Evolutionary conservation across 2,797 vertebrate genomes (phyloP).

Genomic region (Gobionotothen gibberifrons): DNA sequence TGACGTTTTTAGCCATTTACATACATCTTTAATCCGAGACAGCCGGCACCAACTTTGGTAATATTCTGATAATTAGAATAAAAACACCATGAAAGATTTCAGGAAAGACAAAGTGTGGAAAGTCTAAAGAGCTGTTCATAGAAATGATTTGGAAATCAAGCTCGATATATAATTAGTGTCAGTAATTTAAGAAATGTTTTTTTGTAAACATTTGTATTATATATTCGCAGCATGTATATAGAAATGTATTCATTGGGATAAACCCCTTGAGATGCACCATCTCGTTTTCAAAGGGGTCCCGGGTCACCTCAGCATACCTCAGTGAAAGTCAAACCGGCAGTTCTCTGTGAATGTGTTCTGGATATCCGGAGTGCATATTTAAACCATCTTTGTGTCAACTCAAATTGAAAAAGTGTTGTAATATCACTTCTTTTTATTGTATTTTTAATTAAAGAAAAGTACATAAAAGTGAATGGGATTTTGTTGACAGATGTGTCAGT

Average conservation of each 20-base stretch:
- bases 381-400: slow-evolving; percentile 13
- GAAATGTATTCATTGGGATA: too few species aligned
- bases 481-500: slow-evolving; percentile 6
- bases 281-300: too few species aligned
- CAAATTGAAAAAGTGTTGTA: slow-evolving; percentile 2
- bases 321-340: neutral
- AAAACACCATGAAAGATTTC: slow-evolving; percentile 27
- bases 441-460: slow-evolving; percentile 9
- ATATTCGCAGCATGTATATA: slow-evolving; percentile 23
- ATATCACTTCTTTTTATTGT: neutral
- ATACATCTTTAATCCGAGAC: slow-evolving; percentile 53
- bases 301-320: slow-evolving; percentile 17
- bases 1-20: slow-evolving; percentile 42
- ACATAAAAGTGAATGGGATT: slow-evolving; percentile 5
- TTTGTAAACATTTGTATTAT: slow-evolving; percentile 1
- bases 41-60: slow-evolving; percentile 44
- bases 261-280: too few species aligned
- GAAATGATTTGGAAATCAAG: slow-evolving; percentile 20
- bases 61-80: slow-evolving; percentile 50
- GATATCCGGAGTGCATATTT: neutral
- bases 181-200: slow-evolving; percentile 24
- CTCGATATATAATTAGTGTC: neutral
- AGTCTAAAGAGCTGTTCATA: slow-evolving; percentile 11
- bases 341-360: slow-evolving; percentile 18
- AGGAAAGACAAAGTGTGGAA: neutral